Conservation (phyloP, 2,888 invertebrate species). For the Chymomyza procnemis region DNA sequence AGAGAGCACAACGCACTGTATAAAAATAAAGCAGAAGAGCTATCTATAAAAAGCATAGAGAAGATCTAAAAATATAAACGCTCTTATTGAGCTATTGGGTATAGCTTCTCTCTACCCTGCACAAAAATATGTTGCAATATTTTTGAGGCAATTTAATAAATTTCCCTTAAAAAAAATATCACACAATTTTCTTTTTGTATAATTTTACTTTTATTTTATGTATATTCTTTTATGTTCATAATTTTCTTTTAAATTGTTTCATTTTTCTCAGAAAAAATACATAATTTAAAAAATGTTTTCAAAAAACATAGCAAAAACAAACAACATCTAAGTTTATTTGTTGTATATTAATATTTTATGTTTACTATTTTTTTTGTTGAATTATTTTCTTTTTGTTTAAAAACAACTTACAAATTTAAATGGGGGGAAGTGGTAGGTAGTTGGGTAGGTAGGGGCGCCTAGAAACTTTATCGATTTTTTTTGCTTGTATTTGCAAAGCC, state of each 20-base stretch:
- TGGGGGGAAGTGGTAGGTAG: background rate
- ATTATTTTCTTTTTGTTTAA: constrained; percentile 2
- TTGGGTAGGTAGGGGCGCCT: background rate
- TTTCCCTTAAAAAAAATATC: constrained; percentile 13
- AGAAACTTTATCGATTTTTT: constrained; percentile 3
- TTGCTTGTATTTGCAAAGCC: background rate
- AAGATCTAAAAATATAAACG: background rate
- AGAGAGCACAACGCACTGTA: constrained; percentile 2
- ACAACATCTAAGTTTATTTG: background rate
- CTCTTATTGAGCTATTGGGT: background rate
- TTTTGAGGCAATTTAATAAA: background rate
- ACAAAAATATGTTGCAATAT: background rate
- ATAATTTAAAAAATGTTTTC: constrained; percentile 36
- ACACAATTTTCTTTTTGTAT: constrained; percentile 43
- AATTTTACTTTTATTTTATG: constrained; percentile 21
- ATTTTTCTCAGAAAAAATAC: constrained; percentile 65
- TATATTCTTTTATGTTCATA: constrained; percentile 12
- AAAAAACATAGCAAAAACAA: constrained; percentile 36
- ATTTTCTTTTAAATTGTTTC: constrained; percentile 53
- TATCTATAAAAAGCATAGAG: constrained; percentile 39
- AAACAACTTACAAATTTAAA: constrained; percentile 39
- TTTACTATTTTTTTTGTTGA: no score
- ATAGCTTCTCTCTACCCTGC: background rate
- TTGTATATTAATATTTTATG: background rate
- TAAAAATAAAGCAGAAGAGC: background rate